Percentiles rank a stretch among this genome's conserved stretches.
phyloP scores from a whole-genome alignment of 2,113 vertebrate genomes.

The Brienomyrus longianalis region DNA sequence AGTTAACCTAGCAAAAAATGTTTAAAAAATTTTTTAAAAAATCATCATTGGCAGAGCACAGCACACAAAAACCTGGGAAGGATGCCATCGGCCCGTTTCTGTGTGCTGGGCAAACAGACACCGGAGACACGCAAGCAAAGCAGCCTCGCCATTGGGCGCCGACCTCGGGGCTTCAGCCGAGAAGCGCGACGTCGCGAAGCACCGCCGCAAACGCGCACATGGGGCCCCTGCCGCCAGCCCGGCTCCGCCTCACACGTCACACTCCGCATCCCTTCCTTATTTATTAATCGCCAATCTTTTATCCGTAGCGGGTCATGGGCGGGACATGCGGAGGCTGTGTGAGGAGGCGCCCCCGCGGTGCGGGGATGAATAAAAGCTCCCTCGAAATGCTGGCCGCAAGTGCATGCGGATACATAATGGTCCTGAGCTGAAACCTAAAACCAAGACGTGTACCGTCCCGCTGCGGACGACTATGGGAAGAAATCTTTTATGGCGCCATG shows the following conservation, averaged over 20 bases:
- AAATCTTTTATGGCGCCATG: conserved; percentile 53
- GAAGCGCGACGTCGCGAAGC: neutral
- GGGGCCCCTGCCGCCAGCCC: neutral
- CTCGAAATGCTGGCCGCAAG: neutral
- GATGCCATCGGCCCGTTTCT: conserved; percentile 32
- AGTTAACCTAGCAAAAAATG: neutral
- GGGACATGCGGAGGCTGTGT: neutral
- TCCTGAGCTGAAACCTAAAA: neutral
- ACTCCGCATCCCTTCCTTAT: neutral
- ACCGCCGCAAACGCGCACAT: neutral
- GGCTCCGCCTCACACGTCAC: too few species aligned
- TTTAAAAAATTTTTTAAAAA: neutral
- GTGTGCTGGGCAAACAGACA: conserved; percentile 32
- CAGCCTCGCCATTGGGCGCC: neutral
- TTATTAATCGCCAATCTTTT: neutral
- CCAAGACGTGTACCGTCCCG: conserved; percentile 29
- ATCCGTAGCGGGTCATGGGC: neutral
- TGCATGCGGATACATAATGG: neutral
- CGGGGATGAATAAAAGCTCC: neutral
- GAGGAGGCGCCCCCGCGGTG: neutral
- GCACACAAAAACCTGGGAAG: neutral
- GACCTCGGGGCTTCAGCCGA: conserved; percentile 1
- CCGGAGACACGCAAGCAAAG: conserved; percentile 23
- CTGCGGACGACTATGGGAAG: conserved; percentile 44
- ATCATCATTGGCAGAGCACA: neutral